These are phyloP conservation scores for Mimumesa dahlbomi DNA, from an alignment of 2,888 invertebrate genomes.

Conservation along the genomic window DNA sequence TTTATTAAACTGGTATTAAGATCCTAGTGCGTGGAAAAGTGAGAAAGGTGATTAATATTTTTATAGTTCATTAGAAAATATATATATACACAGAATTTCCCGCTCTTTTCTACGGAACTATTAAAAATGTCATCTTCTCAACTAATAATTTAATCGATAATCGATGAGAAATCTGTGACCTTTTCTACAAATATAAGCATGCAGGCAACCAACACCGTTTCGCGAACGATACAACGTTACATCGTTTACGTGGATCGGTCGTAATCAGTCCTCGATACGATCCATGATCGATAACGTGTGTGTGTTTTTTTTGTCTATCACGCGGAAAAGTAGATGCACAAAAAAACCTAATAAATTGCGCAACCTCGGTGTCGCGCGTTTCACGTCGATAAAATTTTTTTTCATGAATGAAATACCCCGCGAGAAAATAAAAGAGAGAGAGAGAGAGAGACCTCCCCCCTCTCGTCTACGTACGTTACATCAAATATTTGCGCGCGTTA, in stretches of 20 bases:
- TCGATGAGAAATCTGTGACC: conserved; percentile 66
- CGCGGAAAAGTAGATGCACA: not conserved
- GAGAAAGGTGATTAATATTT: no score
- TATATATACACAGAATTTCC: not conserved
- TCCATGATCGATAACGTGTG: not conserved
- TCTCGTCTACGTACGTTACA: conserved; percentile 1
- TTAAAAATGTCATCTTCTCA: conserved; percentile 56
- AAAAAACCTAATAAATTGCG: not conserved
- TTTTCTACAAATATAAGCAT: conserved; percentile 51
- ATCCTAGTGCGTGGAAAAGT: no score
- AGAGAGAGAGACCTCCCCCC: not conserved
- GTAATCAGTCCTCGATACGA: not conserved
- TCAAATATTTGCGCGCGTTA: conserved; percentile 45
- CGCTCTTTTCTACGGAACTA: not conserved
- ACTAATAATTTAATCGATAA: conserved; percentile 51
- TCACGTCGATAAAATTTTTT: not conserved
- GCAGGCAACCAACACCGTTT: conserved; percentile 13
- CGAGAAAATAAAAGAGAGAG: no score
- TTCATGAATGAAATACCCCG: conserved; percentile 6
- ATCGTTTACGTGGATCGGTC: not conserved
- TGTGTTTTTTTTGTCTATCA: not conserved
- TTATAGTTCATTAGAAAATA: no score
- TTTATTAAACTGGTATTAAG: no score
- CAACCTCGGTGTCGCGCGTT: not conserved
- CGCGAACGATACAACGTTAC: conserved; percentile 4